Percentiles rank a stretch among this genome's conserved stretches.
Evolutionary conservation across 2,113 vertebrate species (phyloP).

Genomic region (Cryptomyrus ogoouensis): DNA sequence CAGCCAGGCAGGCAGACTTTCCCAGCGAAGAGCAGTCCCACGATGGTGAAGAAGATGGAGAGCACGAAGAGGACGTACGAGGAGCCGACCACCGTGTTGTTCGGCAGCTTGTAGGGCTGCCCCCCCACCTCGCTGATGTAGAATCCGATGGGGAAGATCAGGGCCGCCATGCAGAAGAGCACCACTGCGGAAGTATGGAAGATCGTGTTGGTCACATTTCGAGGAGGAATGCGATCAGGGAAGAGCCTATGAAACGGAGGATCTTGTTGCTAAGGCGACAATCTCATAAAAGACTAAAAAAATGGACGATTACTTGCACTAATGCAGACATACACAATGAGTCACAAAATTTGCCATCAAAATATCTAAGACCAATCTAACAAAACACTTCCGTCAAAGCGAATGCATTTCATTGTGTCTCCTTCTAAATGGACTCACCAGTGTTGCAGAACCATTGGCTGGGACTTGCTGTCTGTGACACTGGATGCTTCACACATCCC

Average conservation of each 20-base stretch:
- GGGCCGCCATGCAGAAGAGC: conserved; percentile 98
- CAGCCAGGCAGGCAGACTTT: conserved; percentile 98
- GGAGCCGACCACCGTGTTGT: conserved; percentile 97
- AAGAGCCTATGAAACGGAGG: background rate
- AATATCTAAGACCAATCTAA: background rate
- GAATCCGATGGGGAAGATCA: conserved; percentile 98
- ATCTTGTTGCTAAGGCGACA: background rate
- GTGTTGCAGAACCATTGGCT: background rate
- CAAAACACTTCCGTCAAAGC: background rate
- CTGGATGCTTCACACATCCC: background rate
- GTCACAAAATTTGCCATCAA: background rate
- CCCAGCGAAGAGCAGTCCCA: conserved; percentile 97
- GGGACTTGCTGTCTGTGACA: background rate
- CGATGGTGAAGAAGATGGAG: conserved; percentile 99
- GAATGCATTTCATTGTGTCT: background rate
- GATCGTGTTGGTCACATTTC: background rate
- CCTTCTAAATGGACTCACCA: background rate
- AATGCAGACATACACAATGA: background rate
- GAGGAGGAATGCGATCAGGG: background rate
- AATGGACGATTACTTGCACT: background rate
- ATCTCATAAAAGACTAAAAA: background rate
- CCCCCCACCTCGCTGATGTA: conserved; percentile 98
- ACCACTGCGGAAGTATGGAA: conserved; percentile 70
- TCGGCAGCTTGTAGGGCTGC: conserved; percentile 96
- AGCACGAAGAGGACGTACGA: conserved; percentile 98